Conservation (phyloP, 2,888 invertebrate genomes). For the Sericinus montela region DNA sequence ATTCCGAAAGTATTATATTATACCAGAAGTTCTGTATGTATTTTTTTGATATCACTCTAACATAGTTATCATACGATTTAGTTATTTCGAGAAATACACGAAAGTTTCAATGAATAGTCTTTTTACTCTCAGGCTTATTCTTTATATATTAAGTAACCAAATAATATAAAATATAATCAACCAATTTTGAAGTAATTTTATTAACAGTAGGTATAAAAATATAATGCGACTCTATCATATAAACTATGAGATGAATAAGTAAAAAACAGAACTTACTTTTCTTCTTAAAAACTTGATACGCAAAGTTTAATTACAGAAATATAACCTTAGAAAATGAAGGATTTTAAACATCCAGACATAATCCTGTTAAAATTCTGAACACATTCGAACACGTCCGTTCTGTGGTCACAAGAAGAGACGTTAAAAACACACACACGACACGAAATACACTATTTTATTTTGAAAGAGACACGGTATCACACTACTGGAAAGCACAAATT, state of each 20-base stretch:
- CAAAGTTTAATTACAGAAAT: background rate
- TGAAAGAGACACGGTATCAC: background rate
- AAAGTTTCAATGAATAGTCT: no score
- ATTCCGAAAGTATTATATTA: no score
- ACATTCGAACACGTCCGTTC: constrained; percentile 17
- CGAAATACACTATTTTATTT: constrained; percentile 5
- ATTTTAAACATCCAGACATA: background rate
- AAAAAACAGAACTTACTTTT: constrained; percentile 2
- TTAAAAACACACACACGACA: constrained; percentile 12
- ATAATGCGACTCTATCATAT: background rate
- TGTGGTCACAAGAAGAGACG: constrained; percentile 15
- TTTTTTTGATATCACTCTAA: no score
- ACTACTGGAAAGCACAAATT: constrained; percentile 1
- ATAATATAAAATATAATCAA: no score
- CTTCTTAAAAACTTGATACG: background rate
- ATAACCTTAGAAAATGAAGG: constrained; percentile 2
- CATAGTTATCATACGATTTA: no score
- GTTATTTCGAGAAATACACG: no score
- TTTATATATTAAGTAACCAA: no score
- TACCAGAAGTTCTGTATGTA: no score
- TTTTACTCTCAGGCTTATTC: no score
- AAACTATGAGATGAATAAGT: background rate
- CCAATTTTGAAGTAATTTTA: no score
- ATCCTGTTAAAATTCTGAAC: constrained; percentile 16
- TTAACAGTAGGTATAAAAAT: no score